Percentiles rank a stretch among this genome's conserved stretches.
phyloP scores from a whole-genome alignment of 2,113 vertebrate genomes.

The Plectropomus leopardus region DNA sequence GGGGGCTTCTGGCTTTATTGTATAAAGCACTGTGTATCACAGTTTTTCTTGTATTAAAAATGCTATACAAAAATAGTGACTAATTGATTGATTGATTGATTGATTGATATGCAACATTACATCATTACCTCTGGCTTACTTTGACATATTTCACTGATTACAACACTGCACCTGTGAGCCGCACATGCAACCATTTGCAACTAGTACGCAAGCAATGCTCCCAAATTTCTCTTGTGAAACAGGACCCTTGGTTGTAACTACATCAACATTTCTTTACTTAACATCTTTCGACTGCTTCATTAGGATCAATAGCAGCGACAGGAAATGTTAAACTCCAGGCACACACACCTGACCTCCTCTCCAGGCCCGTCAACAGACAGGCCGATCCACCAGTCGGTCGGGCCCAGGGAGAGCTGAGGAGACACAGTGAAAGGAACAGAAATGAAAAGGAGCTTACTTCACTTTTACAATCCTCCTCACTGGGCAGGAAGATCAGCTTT shows the following conservation, averaged over 20 bases:
- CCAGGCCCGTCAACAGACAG: conserved; percentile 78
- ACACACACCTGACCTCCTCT: conserved; percentile 88
- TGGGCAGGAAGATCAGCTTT: conserved; percentile 10
- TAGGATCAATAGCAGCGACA: conserved; percentile 7
- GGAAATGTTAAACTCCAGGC: background rate
- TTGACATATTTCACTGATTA: background rate
- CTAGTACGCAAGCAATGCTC: background rate
- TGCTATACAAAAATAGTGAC: too few species aligned
- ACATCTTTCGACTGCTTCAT: background rate
- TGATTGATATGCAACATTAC: background rate
- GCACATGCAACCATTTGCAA: background rate
- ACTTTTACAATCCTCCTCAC: conserved; percentile 16
- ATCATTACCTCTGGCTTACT: background rate
- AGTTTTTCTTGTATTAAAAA: too few species aligned
- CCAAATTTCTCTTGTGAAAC: background rate
- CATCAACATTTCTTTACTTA: background rate
- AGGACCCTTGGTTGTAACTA: background rate
- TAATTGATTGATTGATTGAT: too few species aligned
- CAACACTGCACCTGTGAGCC: background rate
- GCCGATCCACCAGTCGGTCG: conserved; percentile 93
- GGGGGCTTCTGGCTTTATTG: too few species aligned
- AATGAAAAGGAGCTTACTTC: conserved; percentile 27
- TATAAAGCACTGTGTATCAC: too few species aligned
- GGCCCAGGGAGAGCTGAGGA: conserved; percentile 83
- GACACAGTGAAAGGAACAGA: conserved; percentile 29